Percentiles rank a stretch among this genome's conserved stretches.
Conservation (phyloP, 2,888 invertebrate species). For the Stenurella melanura region DNA sequence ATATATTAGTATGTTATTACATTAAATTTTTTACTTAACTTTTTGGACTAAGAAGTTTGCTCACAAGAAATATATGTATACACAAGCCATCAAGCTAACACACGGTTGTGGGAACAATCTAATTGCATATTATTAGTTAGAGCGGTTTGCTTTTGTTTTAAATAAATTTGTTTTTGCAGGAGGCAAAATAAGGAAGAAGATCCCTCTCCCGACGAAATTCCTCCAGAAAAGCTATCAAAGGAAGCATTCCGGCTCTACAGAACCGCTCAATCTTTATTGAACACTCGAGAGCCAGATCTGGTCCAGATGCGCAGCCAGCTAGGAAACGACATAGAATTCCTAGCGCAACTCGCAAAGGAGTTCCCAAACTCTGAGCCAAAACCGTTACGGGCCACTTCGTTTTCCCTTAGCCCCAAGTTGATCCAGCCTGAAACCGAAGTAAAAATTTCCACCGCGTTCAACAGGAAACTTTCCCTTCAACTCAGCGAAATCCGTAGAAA, state of each 20-base stretch:
- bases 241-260: conserved; percentile 81
- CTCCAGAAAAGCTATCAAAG: conserved; percentile 80
- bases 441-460: conserved; percentile 66
- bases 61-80: too few species aligned
- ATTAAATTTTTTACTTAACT: too few species aligned
- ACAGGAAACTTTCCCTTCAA: conserved; percentile 69
- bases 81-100: too few species aligned
- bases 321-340: conserved; percentile 68
- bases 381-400: conserved; percentile 66
- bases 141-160: too few species aligned
- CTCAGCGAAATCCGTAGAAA: conserved; percentile 59
- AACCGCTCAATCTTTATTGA: conserved; percentile 79
- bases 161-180: conserved; percentile 60
- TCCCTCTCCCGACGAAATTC: conserved; percentile 73
- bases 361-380: conserved; percentile 65
- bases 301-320: conserved; percentile 66
- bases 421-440: conserved; percentile 66
- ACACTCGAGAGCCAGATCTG: conserved; percentile 79
- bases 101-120: too few species aligned
- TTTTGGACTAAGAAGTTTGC: too few species aligned
- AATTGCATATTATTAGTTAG: too few species aligned
- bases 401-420: conserved; percentile 68
- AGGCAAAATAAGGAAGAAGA: conserved; percentile 70
- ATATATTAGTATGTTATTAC: too few species aligned
- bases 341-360: conserved; percentile 70